Percentiles rank a stretch among this genome's conserved stretches.
Evolutionary conservation across 2,888 invertebrate species (phyloP).

Genomic region (Lithophane ornitopus): DNA sequence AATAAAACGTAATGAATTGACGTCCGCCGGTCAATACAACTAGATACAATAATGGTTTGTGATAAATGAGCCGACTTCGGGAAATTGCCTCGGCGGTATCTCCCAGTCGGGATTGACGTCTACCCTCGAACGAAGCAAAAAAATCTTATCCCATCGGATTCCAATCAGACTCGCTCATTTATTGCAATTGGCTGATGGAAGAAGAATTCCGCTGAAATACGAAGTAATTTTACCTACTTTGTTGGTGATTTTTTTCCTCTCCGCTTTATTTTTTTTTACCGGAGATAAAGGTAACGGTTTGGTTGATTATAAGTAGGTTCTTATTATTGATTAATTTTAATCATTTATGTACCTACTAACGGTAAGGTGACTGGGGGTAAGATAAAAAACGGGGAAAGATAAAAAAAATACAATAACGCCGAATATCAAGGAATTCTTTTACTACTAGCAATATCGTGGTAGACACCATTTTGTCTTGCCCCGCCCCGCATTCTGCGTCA

Average conservation of each 20-base stretch:
- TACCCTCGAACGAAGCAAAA: conserved; percentile 73
- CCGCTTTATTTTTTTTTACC: conserved; percentile 39
- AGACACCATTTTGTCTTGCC: too few species aligned
- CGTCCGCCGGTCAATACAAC: conserved; percentile 64
- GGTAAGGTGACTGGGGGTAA: too few species aligned
- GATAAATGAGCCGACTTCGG: conserved; percentile 77
- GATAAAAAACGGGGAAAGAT: too few species aligned
- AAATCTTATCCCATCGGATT: conserved; percentile 82
- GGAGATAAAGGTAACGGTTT: conserved; percentile 27
- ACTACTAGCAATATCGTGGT: too few species aligned
- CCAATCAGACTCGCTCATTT: conserved; percentile 85
- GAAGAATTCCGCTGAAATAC: conserved; percentile 78
- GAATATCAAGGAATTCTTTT: too few species aligned
- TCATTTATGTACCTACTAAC: not conserved
- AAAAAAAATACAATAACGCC: too few species aligned
- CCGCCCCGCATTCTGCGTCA: too few species aligned
- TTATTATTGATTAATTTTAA: not conserved
- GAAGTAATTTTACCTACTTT: conserved; percentile 72
- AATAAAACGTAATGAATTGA: conserved; percentile 63
- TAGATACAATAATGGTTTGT: conserved; percentile 78
- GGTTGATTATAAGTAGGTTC: conserved; percentile 9
- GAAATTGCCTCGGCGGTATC: conserved; percentile 80
- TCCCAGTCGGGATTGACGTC: conserved; percentile 74
- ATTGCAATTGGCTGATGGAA: conserved; percentile 84
- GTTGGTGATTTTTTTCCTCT: conserved; percentile 54